A percentile compares a stretch with the other conserved stretches of the same genome.
These are phyloP conservation scores for Pempheris klunzingeri DNA, from an alignment of 2,797 vertebrate genomes.

Conservation along the genomic window DNA sequence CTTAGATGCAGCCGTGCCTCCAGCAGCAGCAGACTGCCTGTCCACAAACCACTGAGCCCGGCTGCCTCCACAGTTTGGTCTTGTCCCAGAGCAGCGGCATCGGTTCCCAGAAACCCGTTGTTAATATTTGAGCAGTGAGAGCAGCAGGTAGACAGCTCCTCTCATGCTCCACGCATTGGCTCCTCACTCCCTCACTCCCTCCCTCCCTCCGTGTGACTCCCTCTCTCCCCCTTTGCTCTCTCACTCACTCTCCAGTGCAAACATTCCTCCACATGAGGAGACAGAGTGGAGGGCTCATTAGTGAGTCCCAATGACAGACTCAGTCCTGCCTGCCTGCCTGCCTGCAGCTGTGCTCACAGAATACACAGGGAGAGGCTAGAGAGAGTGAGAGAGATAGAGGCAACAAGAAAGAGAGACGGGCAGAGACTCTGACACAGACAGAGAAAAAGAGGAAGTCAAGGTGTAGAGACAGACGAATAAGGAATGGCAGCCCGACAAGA, in stretches of 20 bases:
- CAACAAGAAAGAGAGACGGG: background rate
- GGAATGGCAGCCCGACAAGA: background rate
- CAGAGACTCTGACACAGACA: background rate
- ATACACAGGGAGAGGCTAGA: conserved; percentile 39
- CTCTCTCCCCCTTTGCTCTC: conserved; percentile 47
- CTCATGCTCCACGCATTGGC: conserved; percentile 63
- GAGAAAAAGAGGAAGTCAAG: background rate
- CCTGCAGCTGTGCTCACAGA: conserved; percentile 59
- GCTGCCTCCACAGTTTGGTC: conserved; percentile 72
- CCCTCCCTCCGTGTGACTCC: conserved; percentile 21
- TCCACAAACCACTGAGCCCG: conserved; percentile 73
- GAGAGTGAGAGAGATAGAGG: background rate
- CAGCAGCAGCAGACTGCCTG: conserved; percentile 61
- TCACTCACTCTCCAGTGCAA: conserved; percentile 71
- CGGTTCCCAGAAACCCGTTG: conserved; percentile 70
- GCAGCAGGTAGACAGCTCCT: conserved; percentile 79
- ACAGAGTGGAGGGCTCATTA: conserved; percentile 73
- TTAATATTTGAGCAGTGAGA: conserved; percentile 79
- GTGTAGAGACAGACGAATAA: background rate
- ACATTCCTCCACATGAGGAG: conserved; percentile 80
- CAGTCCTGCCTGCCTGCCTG: conserved; percentile 64
- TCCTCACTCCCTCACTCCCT: conserved; percentile 35
- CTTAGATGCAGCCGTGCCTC: conserved; percentile 61
- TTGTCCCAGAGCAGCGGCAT: conserved; percentile 82
- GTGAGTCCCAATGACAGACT: conserved; percentile 71